Percentiles rank a stretch among this genome's conserved stretches.
phyloP scores from a whole-genome alignment of 2,888 invertebrate species.

The Phyllotreta striolata region DNA sequence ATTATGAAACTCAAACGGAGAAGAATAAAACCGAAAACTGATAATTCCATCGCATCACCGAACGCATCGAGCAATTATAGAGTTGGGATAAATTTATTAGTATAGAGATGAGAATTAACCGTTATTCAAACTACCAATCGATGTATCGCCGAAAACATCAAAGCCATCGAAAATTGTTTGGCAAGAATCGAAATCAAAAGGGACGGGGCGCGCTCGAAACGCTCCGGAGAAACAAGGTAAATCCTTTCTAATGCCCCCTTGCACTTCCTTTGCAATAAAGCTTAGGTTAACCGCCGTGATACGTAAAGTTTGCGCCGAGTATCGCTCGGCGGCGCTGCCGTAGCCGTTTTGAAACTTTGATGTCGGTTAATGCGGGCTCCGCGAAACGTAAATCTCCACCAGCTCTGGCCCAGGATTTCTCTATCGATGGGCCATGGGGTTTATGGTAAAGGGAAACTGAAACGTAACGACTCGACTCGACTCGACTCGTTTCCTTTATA shows the following conservation, averaged over 20 bases:
- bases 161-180: background rate
- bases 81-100: no score
- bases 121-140: no score
- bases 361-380: conserved; percentile 39
- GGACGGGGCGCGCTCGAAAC: conserved; percentile 11
- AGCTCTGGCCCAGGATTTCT: conserved; percentile 19
- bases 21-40: no score
- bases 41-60: no score
- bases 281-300: conserved; percentile 49
- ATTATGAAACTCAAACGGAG: conserved; percentile 22
- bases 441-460: conserved; percentile 19
- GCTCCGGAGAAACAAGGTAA: conserved; percentile 43
- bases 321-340: conserved; percentile 32
- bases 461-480: conserved; percentile 13
- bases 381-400: conserved; percentile 24
- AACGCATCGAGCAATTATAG: no score
- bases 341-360: conserved; percentile 40
- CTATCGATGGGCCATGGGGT: conserved; percentile 10
- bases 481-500: no score
- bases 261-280: conserved; percentile 55
- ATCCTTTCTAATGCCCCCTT: conserved; percentile 52
- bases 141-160: no score
- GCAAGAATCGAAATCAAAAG: conserved; percentile 17
- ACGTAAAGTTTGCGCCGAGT: conserved; percentile 41
- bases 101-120: no score